Evolutionary conservation across 2,113 vertebrate species (phyloP).

Genomic region (Nerophis lumbriciformis): DNA sequence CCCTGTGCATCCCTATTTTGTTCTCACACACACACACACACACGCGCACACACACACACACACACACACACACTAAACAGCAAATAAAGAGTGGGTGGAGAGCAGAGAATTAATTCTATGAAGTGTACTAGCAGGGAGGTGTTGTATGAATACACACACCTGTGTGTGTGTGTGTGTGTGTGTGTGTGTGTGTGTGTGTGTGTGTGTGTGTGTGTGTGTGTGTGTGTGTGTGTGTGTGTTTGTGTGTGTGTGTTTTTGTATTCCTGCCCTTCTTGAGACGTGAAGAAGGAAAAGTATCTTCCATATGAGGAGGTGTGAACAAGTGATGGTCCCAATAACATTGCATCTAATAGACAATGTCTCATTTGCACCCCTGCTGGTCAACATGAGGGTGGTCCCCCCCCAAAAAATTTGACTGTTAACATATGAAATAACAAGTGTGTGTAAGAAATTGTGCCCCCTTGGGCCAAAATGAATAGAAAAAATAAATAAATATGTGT

Average conservation of each 20-base stretch:
- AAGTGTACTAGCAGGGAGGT: slow-evolving; percentile 52
- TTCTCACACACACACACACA: slow-evolving; percentile 18
- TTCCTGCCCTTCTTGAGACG: neutral
- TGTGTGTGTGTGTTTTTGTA: slow-evolving; percentile 6
- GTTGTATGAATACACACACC: slow-evolving; percentile 42
- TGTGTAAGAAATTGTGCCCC: no score
- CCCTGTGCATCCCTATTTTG: slow-evolving; percentile 52
- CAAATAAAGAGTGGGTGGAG: slow-evolving; percentile 53
- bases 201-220: no score
- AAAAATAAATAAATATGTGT: no score
- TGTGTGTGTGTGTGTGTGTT: neutral
- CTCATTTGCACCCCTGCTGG: no score
- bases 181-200: neutral
- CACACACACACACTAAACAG: slow-evolving; percentile 31
- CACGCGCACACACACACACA: slow-evolving; percentile 25
- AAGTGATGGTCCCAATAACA: no score
- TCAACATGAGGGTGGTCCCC: no score
- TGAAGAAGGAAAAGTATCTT: no score
- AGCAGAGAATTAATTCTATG: slow-evolving; percentile 64
- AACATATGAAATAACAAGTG: no score
- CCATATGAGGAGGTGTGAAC: no score
- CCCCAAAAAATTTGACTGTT: no score
- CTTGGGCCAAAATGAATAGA: no score
- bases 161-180: slow-evolving; percentile 9
- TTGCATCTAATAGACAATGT: no score